These are phyloP conservation scores for Ptychobarbus kaznakovi DNA, from an alignment of 2,797 vertebrate genomes.

Conservation along the genomic window DNA sequence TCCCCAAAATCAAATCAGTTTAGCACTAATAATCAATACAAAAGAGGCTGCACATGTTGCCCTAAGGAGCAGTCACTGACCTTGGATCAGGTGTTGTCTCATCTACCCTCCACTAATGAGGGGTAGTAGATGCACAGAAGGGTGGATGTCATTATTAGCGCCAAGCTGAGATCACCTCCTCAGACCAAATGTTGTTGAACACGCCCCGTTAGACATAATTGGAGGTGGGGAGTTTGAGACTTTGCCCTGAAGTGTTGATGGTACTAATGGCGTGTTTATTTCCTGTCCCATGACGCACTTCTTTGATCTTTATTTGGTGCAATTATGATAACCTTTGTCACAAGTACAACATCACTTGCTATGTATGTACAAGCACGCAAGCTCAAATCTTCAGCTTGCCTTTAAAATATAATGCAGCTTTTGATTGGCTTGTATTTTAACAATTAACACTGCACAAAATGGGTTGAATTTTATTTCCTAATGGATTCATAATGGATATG, in stretches of 20 bases:
- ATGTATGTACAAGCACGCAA: constrained; percentile 46
- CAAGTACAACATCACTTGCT: constrained; percentile 48
- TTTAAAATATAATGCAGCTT: not conserved
- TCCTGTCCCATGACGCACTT: constrained; percentile 58
- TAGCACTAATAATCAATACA: constrained; percentile 32
- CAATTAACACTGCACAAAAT: not conserved
- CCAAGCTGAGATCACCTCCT: constrained; percentile 39
- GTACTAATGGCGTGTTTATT: constrained; percentile 55
- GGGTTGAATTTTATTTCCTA: not conserved
- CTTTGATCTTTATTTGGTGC: constrained; percentile 64
- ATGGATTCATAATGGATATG: not conserved
- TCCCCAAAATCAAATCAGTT: constrained; percentile 22
- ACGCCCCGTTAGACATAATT: constrained; percentile 48
- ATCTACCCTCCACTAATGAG: constrained; percentile 6
- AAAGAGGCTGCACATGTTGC: constrained; percentile 28
- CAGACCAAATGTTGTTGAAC: constrained; percentile 42
- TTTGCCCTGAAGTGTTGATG: constrained; percentile 58
- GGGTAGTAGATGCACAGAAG: constrained; percentile 15
- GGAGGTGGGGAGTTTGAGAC: constrained; percentile 42
- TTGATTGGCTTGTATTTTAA: constrained; percentile 16
- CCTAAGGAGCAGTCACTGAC: not conserved
- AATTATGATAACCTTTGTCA: constrained; percentile 57
- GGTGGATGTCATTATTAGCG: not conserved
- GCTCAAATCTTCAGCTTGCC: constrained; percentile 29
- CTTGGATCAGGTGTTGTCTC: constrained; percentile 26